These are phyloP conservation scores for Leptinotarsa tumamoca DNA, from an alignment of 2,888 invertebrate species.

Conservation along the genomic window DNA sequence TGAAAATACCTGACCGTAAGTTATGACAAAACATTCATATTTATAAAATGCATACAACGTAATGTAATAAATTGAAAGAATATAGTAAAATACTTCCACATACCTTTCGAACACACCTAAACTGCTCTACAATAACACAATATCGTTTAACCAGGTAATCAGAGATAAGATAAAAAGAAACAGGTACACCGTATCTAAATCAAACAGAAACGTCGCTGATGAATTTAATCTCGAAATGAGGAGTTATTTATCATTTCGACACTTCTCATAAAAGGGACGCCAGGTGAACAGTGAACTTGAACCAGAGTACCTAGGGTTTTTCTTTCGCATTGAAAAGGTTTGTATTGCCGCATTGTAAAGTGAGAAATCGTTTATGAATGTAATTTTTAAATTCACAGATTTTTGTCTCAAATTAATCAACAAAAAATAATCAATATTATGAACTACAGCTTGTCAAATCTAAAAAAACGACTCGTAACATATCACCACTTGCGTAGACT, in stretches of 20 bases:
- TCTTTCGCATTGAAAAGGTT: no score
- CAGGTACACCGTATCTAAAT: slow-evolving; percentile 1
- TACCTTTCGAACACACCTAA: slow-evolving; percentile 13
- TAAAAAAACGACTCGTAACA: no score
- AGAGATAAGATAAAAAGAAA: slow-evolving; percentile 4
- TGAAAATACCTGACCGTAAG: no score
- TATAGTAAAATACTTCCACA: slow-evolving; percentile 5
- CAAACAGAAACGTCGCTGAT: neutral
- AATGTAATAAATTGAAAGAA: neutral
- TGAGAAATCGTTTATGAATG: no score
- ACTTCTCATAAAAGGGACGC: neutral
- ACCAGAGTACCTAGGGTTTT: no score
- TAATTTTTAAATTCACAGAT: no score
- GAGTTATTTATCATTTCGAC: neutral
- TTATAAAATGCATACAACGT: neutral
- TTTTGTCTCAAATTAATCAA: no score
- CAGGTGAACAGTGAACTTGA: neutral
- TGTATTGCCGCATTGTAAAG: no score
- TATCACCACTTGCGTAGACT: no score
- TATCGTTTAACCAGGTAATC: neutral
- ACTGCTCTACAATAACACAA: slow-evolving; percentile 7
- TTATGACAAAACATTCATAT: no score
- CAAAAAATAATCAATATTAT: no score
- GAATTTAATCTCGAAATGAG: neutral
- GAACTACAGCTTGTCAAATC: no score